phyloP scores from a whole-genome alignment of 2,113 vertebrate species.

The Tetraodon nigroviridis region DNA sequence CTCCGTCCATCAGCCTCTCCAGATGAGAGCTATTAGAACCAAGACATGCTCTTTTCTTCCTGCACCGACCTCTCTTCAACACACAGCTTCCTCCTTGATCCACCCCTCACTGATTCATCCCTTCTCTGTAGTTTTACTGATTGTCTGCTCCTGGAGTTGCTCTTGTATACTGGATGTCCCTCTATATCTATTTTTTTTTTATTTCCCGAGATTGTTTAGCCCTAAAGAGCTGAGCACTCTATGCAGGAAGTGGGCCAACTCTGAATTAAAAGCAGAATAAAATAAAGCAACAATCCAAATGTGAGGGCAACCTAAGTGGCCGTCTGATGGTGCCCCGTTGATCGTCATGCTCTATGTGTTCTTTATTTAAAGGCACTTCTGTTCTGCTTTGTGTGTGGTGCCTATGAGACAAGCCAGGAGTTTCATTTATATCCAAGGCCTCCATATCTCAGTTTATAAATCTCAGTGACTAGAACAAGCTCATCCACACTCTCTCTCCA shows the following conservation, averaged over 20 bases:
- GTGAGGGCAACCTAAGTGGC: conserved; percentile 18
- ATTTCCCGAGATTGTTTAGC: not conserved
- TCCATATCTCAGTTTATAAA: conserved; percentile 41
- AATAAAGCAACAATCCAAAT: conserved; percentile 35
- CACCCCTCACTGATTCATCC: conserved; percentile 29
- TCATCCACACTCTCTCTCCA: conserved; percentile 22
- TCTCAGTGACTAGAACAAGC: conserved; percentile 43
- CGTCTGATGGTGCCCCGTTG: conserved; percentile 15
- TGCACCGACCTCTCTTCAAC: conserved; percentile 21
- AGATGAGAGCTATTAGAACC: conserved; percentile 68
- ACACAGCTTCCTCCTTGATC: conserved; percentile 20
- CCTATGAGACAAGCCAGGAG: conserved; percentile 33
- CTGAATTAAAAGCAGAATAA: conserved; percentile 28
- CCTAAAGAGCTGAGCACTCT: conserved; percentile 16
- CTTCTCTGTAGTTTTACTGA: conserved; percentile 11
- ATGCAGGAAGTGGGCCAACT: conserved; percentile 11
- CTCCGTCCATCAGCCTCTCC: conserved; percentile 68
- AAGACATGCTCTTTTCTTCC: conserved; percentile 34
- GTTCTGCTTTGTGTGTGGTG: conserved; percentile 15
- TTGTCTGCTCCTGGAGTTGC: conserved; percentile 3
- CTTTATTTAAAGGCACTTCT: conserved; percentile 30
- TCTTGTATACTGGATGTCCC: conserved; percentile 6
- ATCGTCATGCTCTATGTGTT: not conserved
- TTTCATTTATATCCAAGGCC: conserved; percentile 48
- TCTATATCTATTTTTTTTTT: conserved; percentile 2